Base-by-base conservation (phyloP, 2,888 invertebrate species). In the Sphaerolaimus hirsutus region DNA sequence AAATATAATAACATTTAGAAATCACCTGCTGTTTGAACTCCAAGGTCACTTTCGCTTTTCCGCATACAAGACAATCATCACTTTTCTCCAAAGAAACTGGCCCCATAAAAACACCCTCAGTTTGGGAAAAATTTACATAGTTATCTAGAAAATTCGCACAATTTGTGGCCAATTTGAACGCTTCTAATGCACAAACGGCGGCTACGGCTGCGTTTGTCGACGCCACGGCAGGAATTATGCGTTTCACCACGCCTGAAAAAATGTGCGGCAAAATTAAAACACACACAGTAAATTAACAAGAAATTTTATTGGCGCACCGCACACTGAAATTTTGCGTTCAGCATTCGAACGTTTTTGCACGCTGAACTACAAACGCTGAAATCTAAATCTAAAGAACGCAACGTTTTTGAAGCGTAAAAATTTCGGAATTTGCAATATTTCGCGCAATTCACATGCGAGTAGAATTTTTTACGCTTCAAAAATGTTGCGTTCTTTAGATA, bases 121-220 rank as follows among this genome's bases (percentile, higher is more conserved):
- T n/a, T 70, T 93, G 83, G 62, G 87, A 91, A 59, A 97, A 79
- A 48, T 91, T 83, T 76, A 91, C 77, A 62, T 91, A 97, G 68
- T 97, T 97, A 62, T 84, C 80, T 67, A 97, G 74, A 35, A 79
- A 78, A 1, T 77, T 74, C 53, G 80, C 81, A 59, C 86, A 86
- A 54, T 81, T 86, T 49, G 89, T 82, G 1, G 87, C 87, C 48
- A 97, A 64, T 70, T 97, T 97, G 58, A 97, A 89, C 2, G 84
- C 87, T 73, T 97, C 97, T 17, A 84, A 81, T 3, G 87, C 80
- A 69, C 91, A 93, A 27, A 79, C 75, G 35, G 89, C 86, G 45
- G 97, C 91, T 55, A 97, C 86, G 4, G 86, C 78, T n/a, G 97
- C 93, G 73, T 99, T 99, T 0, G 97, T 99, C 38, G 93, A 91